Evolutionary conservation across 2,888 invertebrate genomes (phyloP).

Genomic region (Urechis unicinctus): DNA sequence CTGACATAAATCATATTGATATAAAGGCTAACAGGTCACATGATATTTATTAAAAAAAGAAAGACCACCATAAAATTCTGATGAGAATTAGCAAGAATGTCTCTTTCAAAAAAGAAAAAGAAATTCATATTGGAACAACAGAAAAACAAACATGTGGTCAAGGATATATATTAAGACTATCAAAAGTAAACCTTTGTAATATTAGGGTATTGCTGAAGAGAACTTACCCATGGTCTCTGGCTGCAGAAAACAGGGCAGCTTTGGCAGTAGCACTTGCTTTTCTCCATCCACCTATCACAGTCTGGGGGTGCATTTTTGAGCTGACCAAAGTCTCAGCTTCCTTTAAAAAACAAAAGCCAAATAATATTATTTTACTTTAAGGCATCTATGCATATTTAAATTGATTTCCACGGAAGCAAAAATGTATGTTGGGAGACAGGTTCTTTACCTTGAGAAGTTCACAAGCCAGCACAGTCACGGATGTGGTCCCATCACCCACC

Average conservation of each 20-base stretch:
- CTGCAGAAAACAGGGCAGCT: constrained; percentile 69
- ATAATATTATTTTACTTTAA: background rate
- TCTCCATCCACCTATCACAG: constrained; percentile 92
- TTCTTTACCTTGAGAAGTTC: constrained; percentile 68
- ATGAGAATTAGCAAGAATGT: no score
- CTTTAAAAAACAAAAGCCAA: constrained; percentile 24
- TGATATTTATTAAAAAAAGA: no score
- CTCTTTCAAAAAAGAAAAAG: no score
- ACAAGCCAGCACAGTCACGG: constrained; percentile 91
- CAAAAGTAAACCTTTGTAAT: no score
- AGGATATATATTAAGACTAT: no score
- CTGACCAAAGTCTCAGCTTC: constrained; percentile 92
- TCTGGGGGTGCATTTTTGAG: constrained; percentile 96
- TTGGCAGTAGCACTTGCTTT: constrained; percentile 78
- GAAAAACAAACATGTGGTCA: no score
- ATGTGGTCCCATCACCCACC: constrained; percentile 99
- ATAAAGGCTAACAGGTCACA: no score
- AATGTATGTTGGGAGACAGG: no score
- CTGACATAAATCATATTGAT: no score
- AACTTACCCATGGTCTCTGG: constrained; percentile 69
- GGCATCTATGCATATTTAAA: background rate
- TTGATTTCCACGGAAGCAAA: no score
- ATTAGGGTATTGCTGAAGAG: background rate
- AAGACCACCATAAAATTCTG: no score
- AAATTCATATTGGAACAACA: no score